Base-by-base conservation (phyloP, 2,888 invertebrate species). In the Boloria euphrosyne region DNA sequence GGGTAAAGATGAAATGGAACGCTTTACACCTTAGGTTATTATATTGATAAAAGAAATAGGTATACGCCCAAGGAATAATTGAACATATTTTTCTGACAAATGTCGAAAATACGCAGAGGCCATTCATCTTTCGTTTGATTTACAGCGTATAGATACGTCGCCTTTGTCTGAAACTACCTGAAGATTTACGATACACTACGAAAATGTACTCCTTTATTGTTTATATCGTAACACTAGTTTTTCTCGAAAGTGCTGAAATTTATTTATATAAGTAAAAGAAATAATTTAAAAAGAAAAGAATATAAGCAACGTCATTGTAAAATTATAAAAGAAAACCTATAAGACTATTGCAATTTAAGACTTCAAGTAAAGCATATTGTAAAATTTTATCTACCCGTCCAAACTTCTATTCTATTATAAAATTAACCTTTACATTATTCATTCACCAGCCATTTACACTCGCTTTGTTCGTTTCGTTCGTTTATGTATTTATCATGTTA, bases 41-140 rank as follows among this genome's bases (percentile, higher is more conserved):
- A 18, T 57, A 44, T 47, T 49, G 3, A 27, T 13, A 55, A 55
- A 22, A 44, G 14, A 44, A 59, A 59, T 4, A 14, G 18, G 18
- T 14, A n/a, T 4, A 3, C 4, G 0, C 10, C 31, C 16, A 58
- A 52, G 43, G 27, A 57, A 65, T 65, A 68, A 68, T 65, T 65
- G 68, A 59, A 58, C 65, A 65, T 68, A 55, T 65, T 68, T 65
- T 65, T 54, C 53, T 65, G 61, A 65, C 52, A 68, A 66, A 62
- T 59, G 62, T 68, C 62, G 59, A 59, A 22, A 67, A 44, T 62
- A 50, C 57, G 57, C 57, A 58, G 44, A 27, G 59, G 53, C 44
- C 54, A 62, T 68, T 62, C 58, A 62, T 68, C 65, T 65, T 59
- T 47, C 31, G n/a, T 17, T 31, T 65, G 68, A 68, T 68, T 68